A percentile compares a stretch with the other conserved stretches of the same genome.
These are phyloP conservation scores for Oreochromis aureus DNA, from an alignment of 2,113 vertebrate species.

Conservation along the genomic window DNA sequence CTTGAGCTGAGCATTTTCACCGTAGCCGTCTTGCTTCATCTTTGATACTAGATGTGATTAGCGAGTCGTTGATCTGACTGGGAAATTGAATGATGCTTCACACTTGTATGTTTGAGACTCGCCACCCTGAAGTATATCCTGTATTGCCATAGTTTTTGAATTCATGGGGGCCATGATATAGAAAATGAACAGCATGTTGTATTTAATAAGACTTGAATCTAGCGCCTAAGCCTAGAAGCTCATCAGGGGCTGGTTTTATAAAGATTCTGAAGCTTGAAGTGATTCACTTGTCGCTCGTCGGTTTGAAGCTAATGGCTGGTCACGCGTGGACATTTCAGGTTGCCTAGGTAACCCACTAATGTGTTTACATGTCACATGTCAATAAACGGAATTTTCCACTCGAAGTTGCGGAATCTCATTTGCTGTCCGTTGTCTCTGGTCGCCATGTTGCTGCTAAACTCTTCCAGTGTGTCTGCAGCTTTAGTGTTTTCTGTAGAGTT, in stretches of 20 bases:
- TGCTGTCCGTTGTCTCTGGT: not conserved
- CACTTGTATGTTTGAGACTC: not conserved
- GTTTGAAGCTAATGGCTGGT: not conserved
- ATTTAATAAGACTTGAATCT: not conserved
- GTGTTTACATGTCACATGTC: not conserved
- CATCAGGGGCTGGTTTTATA: not conserved
- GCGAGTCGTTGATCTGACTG: not conserved
- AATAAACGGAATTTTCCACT: not conserved
- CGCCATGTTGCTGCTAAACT: not conserved
- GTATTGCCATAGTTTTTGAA: not conserved
- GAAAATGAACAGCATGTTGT: not conserved
- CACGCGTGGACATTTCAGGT: not conserved
- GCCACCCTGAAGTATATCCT: not conserved
- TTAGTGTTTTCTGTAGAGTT: not conserved
- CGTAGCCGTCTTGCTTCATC: not conserved
- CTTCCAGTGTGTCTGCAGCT: not conserved
- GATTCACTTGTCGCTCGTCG: not conserved
- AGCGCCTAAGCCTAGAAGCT: not conserved
- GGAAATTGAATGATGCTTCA: not conserved
- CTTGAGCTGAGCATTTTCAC: not conserved
- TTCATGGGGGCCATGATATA: not conserved
- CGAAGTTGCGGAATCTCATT: not conserved
- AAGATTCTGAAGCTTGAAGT: not conserved
- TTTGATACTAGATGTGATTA: not conserved
- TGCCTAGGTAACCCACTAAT: not conserved